A percentile compares a stretch with the other conserved stretches of the same genome.
These are phyloP conservation scores for Pandemis corylana DNA, from an alignment of 2,888 invertebrate species.

Conservation along the genomic window DNA sequence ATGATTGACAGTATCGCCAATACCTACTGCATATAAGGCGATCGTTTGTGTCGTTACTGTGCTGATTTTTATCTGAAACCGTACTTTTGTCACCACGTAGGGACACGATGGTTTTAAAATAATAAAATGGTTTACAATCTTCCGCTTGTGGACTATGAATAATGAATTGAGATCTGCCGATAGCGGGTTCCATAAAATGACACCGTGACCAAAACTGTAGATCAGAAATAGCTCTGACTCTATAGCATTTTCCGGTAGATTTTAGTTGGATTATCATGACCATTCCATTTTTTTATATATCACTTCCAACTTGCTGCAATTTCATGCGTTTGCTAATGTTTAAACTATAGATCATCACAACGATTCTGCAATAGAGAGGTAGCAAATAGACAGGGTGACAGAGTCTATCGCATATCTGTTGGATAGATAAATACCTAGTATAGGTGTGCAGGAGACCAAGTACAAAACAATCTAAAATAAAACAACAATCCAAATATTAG, in stretches of 20 bases:
- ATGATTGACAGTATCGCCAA: constrained; percentile 22
- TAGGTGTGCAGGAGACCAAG: too few species aligned
- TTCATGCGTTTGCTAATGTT: too few species aligned
- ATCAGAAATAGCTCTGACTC: neutral
- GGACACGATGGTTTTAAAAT: neutral
- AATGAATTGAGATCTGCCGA: constrained; percentile 24
- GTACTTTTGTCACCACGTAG: constrained; percentile 12
- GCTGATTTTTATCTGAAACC: neutral
- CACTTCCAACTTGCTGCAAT: too few species aligned
- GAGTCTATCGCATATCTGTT: too few species aligned
- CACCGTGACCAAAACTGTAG: constrained; percentile 5
- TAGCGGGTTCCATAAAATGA: constrained; percentile 20
- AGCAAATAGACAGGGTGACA: too few species aligned
- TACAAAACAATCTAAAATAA: too few species aligned
- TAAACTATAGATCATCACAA: too few species aligned
- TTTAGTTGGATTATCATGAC: too few species aligned
- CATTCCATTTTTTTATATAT: too few species aligned
- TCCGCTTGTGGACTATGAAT: constrained; percentile 15
- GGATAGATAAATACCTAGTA: too few species aligned
- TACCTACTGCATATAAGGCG: neutral
- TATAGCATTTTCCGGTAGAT: neutral
- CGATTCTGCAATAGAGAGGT: too few species aligned
- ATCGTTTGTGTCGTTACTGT: neutral
- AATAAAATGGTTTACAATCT: constrained; percentile 16
- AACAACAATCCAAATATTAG: neutral